A percentile compares a stretch with the other conserved stretches of the same genome.
Conservation (phyloP, 2,797 vertebrate species). For the Neomorphus geoffroyi region DNA sequence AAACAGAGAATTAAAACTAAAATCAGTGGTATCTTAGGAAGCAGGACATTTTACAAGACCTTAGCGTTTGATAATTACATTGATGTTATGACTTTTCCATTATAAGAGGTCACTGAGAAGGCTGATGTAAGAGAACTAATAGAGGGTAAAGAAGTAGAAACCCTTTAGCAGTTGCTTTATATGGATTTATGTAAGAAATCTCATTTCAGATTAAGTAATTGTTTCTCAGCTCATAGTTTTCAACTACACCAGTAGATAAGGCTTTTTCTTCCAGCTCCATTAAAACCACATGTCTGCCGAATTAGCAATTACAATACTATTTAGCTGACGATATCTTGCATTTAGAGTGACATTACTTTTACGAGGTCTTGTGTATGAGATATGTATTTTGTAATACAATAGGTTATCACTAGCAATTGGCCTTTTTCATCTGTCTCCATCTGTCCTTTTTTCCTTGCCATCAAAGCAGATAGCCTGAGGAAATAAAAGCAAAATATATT, state of each 20-base stretch:
- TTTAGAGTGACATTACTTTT: slow-evolving; percentile 17
- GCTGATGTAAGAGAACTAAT: slow-evolving; percentile 21
- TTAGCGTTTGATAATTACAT: not conserved
- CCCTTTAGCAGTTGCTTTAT: slow-evolving; percentile 3
- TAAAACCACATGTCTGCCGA: slow-evolving; percentile 43
- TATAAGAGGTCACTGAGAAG: not conserved
- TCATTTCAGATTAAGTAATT: slow-evolving; percentile 56
- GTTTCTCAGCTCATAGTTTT: slow-evolving; percentile 59
- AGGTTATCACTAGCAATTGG: not conserved
- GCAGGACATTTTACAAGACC: not conserved
- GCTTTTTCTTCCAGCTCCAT: slow-evolving; percentile 47
- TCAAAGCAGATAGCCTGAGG: not conserved
- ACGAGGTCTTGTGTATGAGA: not conserved
- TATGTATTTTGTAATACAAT: not conserved
- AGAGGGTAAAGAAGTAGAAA: slow-evolving; percentile 16
- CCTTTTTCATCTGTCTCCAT: not conserved
- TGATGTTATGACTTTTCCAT: not conserved
- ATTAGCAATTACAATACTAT: slow-evolving; percentile 42
- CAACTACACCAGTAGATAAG: slow-evolving; percentile 34
- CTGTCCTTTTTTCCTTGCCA: not conserved
- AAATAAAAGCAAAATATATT: not conserved
- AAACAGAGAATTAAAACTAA: not conserved
- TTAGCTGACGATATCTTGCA: slow-evolving; percentile 13
- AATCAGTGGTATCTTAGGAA: not conserved
- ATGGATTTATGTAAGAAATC: slow-evolving; percentile 45